Base-by-base conservation (phyloP, 1,140 invertebrate genomes). In the Lordiphosa mommai region DNA sequence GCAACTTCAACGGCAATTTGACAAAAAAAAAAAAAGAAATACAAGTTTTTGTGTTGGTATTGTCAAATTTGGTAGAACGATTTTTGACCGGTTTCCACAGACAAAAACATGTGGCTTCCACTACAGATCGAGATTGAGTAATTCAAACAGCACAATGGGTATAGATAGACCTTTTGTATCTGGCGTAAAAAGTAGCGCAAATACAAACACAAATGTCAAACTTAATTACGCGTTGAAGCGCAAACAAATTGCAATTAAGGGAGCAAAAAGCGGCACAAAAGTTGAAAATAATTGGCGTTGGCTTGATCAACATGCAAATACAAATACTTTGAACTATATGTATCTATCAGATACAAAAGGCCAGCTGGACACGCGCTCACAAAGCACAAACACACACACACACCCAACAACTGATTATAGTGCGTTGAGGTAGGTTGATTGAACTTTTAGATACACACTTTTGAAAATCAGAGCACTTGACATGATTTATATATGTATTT, bases 211-310 rank as follows among this genome's bases (percentile, higher is more conserved):
- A 66, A 82, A 82, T 80, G 76, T 72, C 76, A 72, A 84, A 82
- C 49, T 76, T 76, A 82, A 82, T 84, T 82, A 84, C 61, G 77
- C 76, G 76, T 72, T 57, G 76, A 84, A 68, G 77, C 77, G 77
- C 63, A 84, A 84, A 82, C 70, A 72, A 76, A 80, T 74, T 74
- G 55, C 43, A 32, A 14, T 32, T 37, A 12, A 33, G 10, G 12
- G 27, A 12, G 23, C 10, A 10, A 3, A 1, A 8, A 10, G 20
- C 12, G 13, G 7, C 16, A 27, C 20, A 29, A 52, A 9, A 61
- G 47, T 34, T 37, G 34, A n/a, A 38, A 61, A 53, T 72, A 77
- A 72, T 77, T 77, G 67, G 30, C 66, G 58, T 43, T 48, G 47
- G 47, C 53, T 36, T 37, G 64, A 55, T 57, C 37, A 58, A 59